These are phyloP conservation scores for Grantiella picta DNA, from an alignment of 2,113 vertebrate genomes.

Conservation along the genomic window DNA sequence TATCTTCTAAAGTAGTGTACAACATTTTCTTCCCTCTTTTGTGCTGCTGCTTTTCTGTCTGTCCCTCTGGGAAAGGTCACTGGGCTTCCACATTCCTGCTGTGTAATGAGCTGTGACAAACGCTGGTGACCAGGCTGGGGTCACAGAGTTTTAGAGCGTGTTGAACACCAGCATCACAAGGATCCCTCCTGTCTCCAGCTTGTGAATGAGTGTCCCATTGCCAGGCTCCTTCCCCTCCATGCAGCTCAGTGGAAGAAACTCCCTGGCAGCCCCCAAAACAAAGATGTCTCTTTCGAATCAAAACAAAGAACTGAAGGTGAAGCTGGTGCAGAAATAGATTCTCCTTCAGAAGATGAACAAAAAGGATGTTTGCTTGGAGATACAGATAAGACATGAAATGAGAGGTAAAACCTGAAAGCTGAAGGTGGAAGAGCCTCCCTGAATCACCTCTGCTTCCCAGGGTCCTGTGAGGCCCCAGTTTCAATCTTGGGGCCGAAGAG, in stretches of 20 bases:
- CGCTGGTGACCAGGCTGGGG: neutral
- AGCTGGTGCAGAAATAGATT: neutral
- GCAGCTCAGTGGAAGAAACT: neutral
- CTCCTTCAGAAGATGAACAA: neutral
- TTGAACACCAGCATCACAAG: neutral
- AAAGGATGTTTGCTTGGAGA: neutral
- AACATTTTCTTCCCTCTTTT: constrained; percentile 20
- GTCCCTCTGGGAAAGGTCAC: constrained; percentile 54
- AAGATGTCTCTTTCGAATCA: neutral
- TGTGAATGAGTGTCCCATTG: neutral
- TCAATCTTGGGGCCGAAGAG: neutral
- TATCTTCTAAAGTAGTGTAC: neutral
- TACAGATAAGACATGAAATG: neutral
- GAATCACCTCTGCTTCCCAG: neutral
- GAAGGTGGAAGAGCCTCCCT: neutral
- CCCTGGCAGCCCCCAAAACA: neutral
- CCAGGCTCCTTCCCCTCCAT: neutral
- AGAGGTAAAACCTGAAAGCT: neutral
- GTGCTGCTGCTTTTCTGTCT: constrained; percentile 6
- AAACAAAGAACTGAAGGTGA: neutral
- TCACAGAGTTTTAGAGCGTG: neutral
- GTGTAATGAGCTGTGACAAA: constrained; percentile 52
- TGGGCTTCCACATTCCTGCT: constrained; percentile 41
- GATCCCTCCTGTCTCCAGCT: neutral
- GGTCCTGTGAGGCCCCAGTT: neutral